These are phyloP conservation scores for Pomatorhinus ruficollis DNA, from an alignment of 2,113 vertebrate genomes.

Conservation along the genomic window DNA sequence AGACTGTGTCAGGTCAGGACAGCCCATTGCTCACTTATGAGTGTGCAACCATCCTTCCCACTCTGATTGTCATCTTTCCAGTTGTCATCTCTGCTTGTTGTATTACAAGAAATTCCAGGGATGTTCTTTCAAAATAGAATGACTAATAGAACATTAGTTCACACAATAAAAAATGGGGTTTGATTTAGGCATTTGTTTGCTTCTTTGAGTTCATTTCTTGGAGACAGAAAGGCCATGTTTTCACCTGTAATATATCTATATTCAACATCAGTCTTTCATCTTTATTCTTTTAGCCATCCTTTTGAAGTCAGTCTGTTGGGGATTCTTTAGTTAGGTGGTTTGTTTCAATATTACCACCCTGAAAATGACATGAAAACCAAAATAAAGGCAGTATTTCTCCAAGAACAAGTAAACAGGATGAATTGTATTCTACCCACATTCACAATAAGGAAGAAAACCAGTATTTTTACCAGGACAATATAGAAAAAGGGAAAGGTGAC, in stretches of 20 bases:
- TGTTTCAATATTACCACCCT: not conserved
- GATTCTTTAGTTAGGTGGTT: not conserved
- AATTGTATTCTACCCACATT: not conserved
- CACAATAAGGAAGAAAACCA: not conserved
- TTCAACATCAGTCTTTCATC: not conserved
- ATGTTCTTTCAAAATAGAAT: not conserved
- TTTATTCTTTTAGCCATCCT: not conserved
- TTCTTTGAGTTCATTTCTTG: not conserved
- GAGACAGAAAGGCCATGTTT: not conserved
- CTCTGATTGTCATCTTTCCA: not conserved
- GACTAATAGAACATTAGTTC: not conserved
- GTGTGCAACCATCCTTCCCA: not conserved
- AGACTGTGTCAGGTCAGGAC: not conserved
- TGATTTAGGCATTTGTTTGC: not conserved
- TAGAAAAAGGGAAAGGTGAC: not conserved
- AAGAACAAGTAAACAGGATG: not conserved
- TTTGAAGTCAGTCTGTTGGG: not conserved
- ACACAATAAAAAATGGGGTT: not conserved
- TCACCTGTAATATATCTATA: not conserved
- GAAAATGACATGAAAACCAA: not conserved
- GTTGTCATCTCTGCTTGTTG: not conserved
- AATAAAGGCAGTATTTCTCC: not conserved
- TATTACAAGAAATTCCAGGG: not conserved
- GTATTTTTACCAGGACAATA: not conserved
- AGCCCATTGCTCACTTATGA: accelerated